These are phyloP conservation scores for Busseola fusca DNA, from an alignment of 2,888 invertebrate species.

Conservation along the genomic window DNA sequence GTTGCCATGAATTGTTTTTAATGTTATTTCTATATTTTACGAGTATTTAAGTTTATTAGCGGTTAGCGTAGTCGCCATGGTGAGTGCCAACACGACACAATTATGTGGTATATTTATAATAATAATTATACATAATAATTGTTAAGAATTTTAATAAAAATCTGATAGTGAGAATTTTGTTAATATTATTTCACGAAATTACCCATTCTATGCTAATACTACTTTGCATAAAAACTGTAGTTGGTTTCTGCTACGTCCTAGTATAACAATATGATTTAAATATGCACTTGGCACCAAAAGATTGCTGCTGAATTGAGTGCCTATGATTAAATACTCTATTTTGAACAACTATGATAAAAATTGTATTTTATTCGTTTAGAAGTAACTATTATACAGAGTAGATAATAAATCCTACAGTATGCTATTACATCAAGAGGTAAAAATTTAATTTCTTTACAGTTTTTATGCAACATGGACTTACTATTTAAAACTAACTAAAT, in stretches of 20 bases:
- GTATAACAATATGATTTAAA: neutral
- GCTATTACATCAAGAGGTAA: constrained; percentile 20
- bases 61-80: constrained; percentile 73
- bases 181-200: constrained; percentile 65
- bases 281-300: constrained; percentile 18
- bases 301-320: neutral
- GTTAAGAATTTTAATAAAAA: constrained; percentile 85
- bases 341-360: constrained; percentile 19
- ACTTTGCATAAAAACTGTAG: constrained; percentile 60
- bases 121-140: constrained; percentile 82
- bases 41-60: constrained; percentile 64
- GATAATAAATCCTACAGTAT: constrained; percentile 33
- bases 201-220: constrained; percentile 51
- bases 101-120: constrained; percentile 81
- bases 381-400: constrained; percentile 1
- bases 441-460: constrained; percentile 31
- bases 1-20: constrained; percentile 67
- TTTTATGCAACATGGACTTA: constrained; percentile 58
- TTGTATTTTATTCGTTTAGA: neutral
- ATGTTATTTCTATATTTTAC: constrained; percentile 65
- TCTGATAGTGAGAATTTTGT: constrained; percentile 74
- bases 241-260: neutral
- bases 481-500: constrained; percentile 48
- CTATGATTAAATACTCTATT: neutral
- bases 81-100: constrained; percentile 82